Evolutionary conservation across 2,113 vertebrate genomes (phyloP).

Genomic region (Trochalopteron elliotii): DNA sequence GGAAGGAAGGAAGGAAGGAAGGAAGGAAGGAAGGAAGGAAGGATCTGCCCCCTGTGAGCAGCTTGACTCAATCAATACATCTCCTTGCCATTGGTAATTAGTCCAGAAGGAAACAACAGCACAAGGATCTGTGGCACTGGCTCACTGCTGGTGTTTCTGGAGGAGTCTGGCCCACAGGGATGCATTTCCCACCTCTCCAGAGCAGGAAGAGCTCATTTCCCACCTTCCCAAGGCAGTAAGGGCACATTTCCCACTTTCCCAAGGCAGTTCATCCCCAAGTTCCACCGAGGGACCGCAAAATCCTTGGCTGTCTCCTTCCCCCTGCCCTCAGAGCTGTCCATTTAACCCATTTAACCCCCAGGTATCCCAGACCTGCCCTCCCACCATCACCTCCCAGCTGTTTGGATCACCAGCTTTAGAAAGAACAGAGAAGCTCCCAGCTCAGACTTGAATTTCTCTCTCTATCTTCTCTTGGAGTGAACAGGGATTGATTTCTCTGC

Average conservation of each 20-base stretch:
- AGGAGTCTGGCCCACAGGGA: neutral
- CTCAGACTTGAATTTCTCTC: neutral
- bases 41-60: neutral
- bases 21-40: neutral
- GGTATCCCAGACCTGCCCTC: slow-evolving; percentile 25
- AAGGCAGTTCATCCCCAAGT: neutral
- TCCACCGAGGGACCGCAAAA: neutral
- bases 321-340: neutral
- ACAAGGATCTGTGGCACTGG: neutral
- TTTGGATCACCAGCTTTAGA: too few species aligned
- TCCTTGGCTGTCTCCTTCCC: neutral
- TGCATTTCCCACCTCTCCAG: neutral
- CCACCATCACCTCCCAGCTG: slow-evolving; percentile 9
- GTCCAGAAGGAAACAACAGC: neutral
- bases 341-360: slow-evolving; percentile 10
- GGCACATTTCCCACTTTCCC: neutral
- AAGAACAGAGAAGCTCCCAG: slow-evolving; percentile 4
- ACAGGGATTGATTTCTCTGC: neutral
- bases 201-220: neutral
- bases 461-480: neutral
- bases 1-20: neutral
- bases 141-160: neutral
- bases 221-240: neutral
- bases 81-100: neutral
- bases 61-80: fast-evolving